Evolutionary conservation across 2,797 vertebrate species (phyloP).

Genomic region (Hippopotamyrus pictus): DNA sequence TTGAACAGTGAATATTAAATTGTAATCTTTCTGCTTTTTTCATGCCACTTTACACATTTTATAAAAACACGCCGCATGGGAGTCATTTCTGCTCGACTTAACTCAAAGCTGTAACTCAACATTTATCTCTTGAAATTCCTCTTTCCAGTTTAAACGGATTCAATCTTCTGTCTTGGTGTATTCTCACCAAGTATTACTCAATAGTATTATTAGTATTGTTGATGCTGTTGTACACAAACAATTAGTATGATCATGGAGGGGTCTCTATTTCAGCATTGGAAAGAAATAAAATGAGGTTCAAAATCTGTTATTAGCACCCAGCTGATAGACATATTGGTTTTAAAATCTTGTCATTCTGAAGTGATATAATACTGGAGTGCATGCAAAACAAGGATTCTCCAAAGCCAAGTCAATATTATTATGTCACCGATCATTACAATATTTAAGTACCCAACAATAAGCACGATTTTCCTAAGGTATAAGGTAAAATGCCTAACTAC

Average conservation of each 20-base stretch:
- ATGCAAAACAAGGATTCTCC: background rate
- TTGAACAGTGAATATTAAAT: background rate
- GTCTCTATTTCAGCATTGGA: background rate
- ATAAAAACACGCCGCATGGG: background rate
- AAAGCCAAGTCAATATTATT: background rate
- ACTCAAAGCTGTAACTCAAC: background rate
- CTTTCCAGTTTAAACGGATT: background rate
- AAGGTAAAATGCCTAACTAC: background rate
- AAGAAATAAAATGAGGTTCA: constrained; percentile 2
- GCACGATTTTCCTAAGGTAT: background rate
- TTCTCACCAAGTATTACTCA: background rate
- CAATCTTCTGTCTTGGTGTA: background rate
- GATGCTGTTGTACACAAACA: background rate
- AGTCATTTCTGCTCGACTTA: background rate
- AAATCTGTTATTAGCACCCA: background rate
- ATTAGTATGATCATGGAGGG: background rate
- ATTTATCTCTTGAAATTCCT: background rate
- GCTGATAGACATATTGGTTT: background rate
- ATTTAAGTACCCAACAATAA: background rate
- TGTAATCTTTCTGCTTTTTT: background rate
- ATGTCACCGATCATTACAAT: background rate
- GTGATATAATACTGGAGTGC: background rate
- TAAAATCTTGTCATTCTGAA: background rate
- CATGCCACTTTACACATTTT: background rate
- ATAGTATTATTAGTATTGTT: background rate